Evolutionary conservation across 2,888 invertebrate species (phyloP), one percentile per base, ranked within the genome.

Genomic region (Herminia tarsipennalis): DNA sequence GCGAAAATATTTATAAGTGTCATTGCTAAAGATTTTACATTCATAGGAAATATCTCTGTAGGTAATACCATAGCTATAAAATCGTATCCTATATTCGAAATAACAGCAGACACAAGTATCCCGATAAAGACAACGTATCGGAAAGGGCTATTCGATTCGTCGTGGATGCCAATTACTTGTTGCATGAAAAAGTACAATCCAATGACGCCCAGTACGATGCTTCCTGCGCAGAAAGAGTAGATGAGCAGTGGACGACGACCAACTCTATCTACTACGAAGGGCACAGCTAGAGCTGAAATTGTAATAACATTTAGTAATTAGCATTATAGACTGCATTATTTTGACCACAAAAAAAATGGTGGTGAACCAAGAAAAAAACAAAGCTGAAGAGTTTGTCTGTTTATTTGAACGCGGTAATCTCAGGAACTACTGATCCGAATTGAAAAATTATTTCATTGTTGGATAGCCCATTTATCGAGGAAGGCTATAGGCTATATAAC

Each of bases 11-110:
- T 92, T 0, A 89, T 71, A 3, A 88, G 61, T 0, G 92, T 92
- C 53, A 93, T 88, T 0, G 93, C 93, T 0, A 87, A 73, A 1
- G 93, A 89, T 64, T 93, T 93, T 0, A 93, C 89, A 57, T 93
- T 93, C 0, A 93, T 78, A 0, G 94, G 92, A 51, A 93, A 94
- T 5, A 93, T 76, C 72, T 94, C 94, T 0, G 92, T 92, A 8
- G 92, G 83, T 54, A 93, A 88, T 40, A 92, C 83, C 33, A 88
- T 88, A 0, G 90, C 76, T 34, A 93, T 60, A 0, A 92, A 91
- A 44, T 89, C 88, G 29, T 89, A 84, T 0, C 94, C 94, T 5
- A 87, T 39, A 4, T 14, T 38, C 2, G 85, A 80, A n/a, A 86
- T 70, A 0, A 83, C 57, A 20, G 73, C 81, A 2, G 81, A 70